Percentiles rank a stretch among this genome's conserved stretches.
Evolutionary conservation across 2,888 invertebrate species (phyloP).

Genomic region (Dasysyrphus tricinctus): DNA sequence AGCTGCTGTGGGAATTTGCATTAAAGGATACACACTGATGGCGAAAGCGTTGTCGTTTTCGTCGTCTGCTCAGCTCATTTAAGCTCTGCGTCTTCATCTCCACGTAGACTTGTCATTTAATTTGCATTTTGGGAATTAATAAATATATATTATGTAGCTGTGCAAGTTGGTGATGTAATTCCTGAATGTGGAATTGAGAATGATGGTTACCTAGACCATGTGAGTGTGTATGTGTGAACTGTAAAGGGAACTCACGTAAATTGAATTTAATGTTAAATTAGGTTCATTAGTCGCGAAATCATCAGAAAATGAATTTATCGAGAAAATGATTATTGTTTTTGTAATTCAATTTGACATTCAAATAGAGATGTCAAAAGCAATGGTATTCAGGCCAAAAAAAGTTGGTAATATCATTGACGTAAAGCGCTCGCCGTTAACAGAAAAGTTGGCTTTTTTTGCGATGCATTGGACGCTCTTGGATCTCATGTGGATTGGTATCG

Average conservation of each 20-base stretch:
- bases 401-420: too few species aligned
- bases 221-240: neutral
- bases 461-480: too few species aligned
- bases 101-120: slow-evolving; percentile 57
- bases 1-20: slow-evolving; percentile 63
- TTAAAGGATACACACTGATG: slow-evolving; percentile 29
- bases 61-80: neutral
- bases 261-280: slow-evolving; percentile 68
- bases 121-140: slow-evolving; percentile 59
- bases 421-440: too few species aligned
- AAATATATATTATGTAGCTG: slow-evolving; percentile 3
- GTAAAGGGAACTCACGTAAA: slow-evolving; percentile 38
- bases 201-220: neutral
- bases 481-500: too few species aligned
- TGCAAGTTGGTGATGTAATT: slow-evolving; percentile 51
- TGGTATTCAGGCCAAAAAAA: too few species aligned
- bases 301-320: slow-evolving; percentile 52
- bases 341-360: neutral
- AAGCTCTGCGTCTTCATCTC: slow-evolving; percentile 26
- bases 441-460: too few species aligned
- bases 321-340: slow-evolving; percentile 6
- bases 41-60: neutral
- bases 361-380: neutral
- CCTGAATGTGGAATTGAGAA: slow-evolving; percentile 10
- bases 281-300: slow-evolving; percentile 47